Conservation (phyloP, 2,113 vertebrate genomes). For the Erythrocebus patas region DNA sequence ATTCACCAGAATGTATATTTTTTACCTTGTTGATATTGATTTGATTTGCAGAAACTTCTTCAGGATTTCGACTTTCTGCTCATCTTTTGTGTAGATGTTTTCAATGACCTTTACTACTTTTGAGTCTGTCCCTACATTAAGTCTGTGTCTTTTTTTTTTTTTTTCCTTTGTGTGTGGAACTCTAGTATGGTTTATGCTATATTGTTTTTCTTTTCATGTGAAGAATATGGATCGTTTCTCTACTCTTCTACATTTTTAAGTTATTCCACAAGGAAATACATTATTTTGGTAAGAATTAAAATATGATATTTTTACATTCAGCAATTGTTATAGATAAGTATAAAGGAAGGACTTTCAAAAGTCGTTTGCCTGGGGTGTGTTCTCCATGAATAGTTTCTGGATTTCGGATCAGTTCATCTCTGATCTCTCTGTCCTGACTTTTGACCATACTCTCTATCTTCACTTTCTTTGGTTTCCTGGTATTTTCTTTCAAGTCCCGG, state of each 20-base stretch:
- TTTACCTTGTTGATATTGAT: background rate
- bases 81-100: background rate
- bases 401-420: background rate
- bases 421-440: background rate
- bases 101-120: background rate
- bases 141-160: background rate
- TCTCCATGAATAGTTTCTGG: background rate
- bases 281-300: background rate
- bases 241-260: background rate
- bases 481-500: background rate
- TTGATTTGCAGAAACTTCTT: background rate
- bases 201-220: background rate
- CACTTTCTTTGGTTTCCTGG: background rate
- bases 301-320: background rate
- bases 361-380: accelerated
- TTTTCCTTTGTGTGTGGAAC: background rate
- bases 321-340: background rate
- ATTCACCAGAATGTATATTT: background rate
- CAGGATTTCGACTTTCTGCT: background rate
- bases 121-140: background rate
- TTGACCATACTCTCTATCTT: background rate
- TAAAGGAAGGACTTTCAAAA: background rate
- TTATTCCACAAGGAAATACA: background rate
- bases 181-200: no score
- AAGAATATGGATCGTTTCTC: background rate